Base-by-base conservation (phyloP, 2,888 invertebrate genomes). In the Allygus modestus region DNA sequence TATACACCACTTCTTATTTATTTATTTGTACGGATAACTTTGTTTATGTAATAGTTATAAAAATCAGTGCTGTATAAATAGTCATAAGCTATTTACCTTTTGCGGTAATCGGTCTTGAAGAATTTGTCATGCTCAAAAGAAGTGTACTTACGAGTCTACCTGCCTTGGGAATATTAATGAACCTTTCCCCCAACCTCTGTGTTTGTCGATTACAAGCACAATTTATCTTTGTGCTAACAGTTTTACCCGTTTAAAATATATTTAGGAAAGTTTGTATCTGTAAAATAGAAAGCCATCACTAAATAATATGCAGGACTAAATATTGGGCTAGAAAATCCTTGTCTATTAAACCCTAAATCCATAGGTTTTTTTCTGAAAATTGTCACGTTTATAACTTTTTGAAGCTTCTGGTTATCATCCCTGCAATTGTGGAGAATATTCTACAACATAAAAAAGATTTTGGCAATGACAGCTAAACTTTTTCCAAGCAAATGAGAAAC, bases 61-160 rank as follows among this genome's bases (percentile, higher is more conserved):
- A 69, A 41, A 37, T 20, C 23, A 33, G 4, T 31, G 33, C 9
- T 69, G 69, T 69, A 69, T 41, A 73, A n/a, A 41, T 4, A 41
- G 23, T 73, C 11, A 7, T 20, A 73, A 11, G 69, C 37, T 33
- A 28, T 69, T 69, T n/a, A 17, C 28, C n/a, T 11, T 31, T 33
- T 33, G 1, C 31, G 20, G 20, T 69, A 37, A 43, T 23, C 20
- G 15, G 20, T 41, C n/a, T 41, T 73, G 73, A 41, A 73, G 73
- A 41, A 73, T 33, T 73, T 73, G 7, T 73, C 33, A 69, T 37
- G 73, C 73, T 73, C 73, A 73, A 73, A 43, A 73, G 37, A 73
- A 73, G 73, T 73, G 73, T 73, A 73, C 73, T 73, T 73, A 73
- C 73, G 20, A 73, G 73, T 73, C 73, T 31, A 69, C 31, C 41